phyloP scores from a whole-genome alignment of 2,113 vertebrate genomes.

The Donacobius atricapilla region DNA sequence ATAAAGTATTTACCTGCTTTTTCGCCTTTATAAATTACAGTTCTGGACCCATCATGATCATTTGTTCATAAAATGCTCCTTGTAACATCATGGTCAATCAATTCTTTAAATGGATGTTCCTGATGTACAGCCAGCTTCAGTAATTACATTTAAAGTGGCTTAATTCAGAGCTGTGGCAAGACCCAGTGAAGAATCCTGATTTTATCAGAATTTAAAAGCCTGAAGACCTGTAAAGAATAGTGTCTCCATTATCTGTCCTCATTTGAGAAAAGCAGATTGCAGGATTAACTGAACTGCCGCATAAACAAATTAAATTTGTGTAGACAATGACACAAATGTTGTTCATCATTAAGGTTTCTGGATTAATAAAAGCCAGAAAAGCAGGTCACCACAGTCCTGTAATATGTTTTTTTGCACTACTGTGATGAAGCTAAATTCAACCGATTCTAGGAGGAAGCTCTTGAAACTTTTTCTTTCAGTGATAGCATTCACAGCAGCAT shows the following conservation, averaged over 20 bases:
- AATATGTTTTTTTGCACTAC: conserved; percentile 56
- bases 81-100: conserved; percentile 88
- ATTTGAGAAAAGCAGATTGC: conserved; percentile 84
- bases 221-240: conserved; percentile 85
- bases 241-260: conserved; percentile 85
- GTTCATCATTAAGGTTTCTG: conserved; percentile 82
- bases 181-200: conserved; percentile 91
- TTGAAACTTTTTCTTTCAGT: conserved; percentile 16
- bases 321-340: conserved; percentile 85
- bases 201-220: conserved; percentile 92
- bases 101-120: conserved; percentile 95
- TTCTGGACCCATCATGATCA: conserved; percentile 80
- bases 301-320: conserved; percentile 88
- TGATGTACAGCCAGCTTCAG: conserved; percentile 86
- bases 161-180: conserved; percentile 93
- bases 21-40: conserved; percentile 79
- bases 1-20: conserved; percentile 84
- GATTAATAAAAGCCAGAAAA: conserved; percentile 83
- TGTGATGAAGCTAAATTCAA: conserved; percentile 28
- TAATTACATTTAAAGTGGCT: conserved; percentile 94
- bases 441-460: conserved; percentile 13
- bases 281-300: conserved; percentile 86
- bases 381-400: conserved; percentile 70
- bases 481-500: not conserved
- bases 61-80: conserved; percentile 87